A percentile compares a stretch with the other conserved stretches of the same genome.
phyloP scores from a whole-genome alignment of 1,140 invertebrate species.

The Zaprionus ghesquierei region DNA sequence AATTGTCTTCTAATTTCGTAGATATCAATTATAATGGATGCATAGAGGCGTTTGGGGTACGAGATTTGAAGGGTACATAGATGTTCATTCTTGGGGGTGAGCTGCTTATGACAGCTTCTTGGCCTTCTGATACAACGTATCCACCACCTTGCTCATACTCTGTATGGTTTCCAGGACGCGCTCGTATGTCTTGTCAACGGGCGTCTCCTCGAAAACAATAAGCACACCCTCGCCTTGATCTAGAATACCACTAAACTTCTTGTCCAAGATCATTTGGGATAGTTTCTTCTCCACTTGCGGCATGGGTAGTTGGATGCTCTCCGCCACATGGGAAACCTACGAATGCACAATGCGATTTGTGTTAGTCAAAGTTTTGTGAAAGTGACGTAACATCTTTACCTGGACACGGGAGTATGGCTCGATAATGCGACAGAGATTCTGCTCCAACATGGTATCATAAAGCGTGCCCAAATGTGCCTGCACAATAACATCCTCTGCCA shows the following conservation, averaged over 20 bases:
- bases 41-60: not conserved
- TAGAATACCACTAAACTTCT: slow-evolving; percentile 97
- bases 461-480: slow-evolving; percentile 97
- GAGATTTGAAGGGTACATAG: too few relatives aligned
- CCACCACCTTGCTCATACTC: slow-evolving; percentile 99
- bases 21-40: slow-evolving; percentile 56
- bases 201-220: slow-evolving; percentile 97
- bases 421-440: slow-evolving; percentile 99
- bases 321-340: slow-evolving; percentile 91
- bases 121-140: slow-evolving; percentile 98
- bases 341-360: slow-evolving; percentile 32
- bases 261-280: slow-evolving; percentile 99
- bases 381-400: slow-evolving; percentile 84
- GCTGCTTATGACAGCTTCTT: slow-evolving; percentile 96
- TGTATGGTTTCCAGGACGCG: slow-evolving; percentile 98
- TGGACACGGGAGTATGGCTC: slow-evolving; percentile 99
- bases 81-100: not conserved
- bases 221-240: slow-evolving; percentile 98
- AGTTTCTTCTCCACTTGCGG: slow-evolving; percentile 98
- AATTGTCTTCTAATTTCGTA: slow-evolving; percentile 62
- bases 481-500: slow-evolving; percentile 98
- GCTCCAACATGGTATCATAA: slow-evolving; percentile 99
- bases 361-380: not conserved
- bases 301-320: slow-evolving; percentile 93
- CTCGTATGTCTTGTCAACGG: slow-evolving; percentile 98